These are phyloP conservation scores for Panulirus ornatus DNA, from an alignment of 1,140 invertebrate species.

Conservation along the genomic window DNA sequence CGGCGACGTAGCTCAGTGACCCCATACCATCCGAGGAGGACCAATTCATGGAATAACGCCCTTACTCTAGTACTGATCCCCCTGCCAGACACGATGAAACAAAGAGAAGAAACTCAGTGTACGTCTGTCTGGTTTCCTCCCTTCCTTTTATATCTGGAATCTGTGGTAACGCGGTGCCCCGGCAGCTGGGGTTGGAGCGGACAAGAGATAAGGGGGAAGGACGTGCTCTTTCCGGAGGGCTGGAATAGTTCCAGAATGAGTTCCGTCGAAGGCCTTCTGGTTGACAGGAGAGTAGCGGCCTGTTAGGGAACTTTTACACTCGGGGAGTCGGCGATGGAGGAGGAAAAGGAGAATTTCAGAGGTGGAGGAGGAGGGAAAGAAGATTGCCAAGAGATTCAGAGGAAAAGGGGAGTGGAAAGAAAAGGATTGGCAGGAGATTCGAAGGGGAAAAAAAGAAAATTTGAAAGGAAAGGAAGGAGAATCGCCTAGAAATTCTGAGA, in stretches of 20 bases:
- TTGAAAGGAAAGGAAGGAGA: not conserved
- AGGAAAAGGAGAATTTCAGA: slow-evolving; percentile 85
- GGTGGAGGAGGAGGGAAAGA: not conserved
- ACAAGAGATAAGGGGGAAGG: too few species aligned
- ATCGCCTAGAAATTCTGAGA: not conserved
- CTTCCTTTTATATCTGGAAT: too few species aligned
- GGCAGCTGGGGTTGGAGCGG: too few species aligned
- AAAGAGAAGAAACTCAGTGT: too few species aligned
- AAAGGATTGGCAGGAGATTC: not conserved
- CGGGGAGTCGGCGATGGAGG: not conserved
- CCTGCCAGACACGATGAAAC: too few species aligned
- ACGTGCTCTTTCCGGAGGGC: not conserved
- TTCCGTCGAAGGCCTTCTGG: not conserved
- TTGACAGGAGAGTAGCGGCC: not conserved
- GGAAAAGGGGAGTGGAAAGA: not conserved
- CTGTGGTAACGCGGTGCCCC: too few species aligned
- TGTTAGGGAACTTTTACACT: not conserved
- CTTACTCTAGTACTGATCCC: too few species aligned
- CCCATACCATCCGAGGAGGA: too few species aligned
- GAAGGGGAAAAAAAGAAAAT: not conserved
- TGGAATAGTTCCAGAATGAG: not conserved
- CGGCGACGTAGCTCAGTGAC: too few species aligned
- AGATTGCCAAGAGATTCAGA: not conserved
- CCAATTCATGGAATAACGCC: too few species aligned
- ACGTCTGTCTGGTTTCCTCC: too few species aligned